Evolutionary conservation across 2,888 invertebrate genomes (phyloP), one percentile per base, ranked within the genome.

Genomic region (Laothoe populi): DNA sequence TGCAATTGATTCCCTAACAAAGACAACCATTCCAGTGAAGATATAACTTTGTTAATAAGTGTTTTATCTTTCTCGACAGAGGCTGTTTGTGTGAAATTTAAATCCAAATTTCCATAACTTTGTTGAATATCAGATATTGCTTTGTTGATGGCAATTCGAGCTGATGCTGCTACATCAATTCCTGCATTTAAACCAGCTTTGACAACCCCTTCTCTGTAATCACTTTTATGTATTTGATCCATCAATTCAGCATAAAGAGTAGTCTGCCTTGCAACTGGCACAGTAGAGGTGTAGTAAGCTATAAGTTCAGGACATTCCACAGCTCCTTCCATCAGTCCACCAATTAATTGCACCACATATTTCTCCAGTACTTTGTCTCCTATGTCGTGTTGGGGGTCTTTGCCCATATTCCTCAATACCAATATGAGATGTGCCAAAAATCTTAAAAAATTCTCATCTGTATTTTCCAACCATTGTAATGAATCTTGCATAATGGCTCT

Each of bases 361-460:
- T 95, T 95, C 74, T 97, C 95, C 40, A 98, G 86, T 61, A 98
- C 94, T 71, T 94, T 94, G 78, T 97, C 96, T 21, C 96, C 96
- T 63, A 95, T 87, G 70, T 96, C 95, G 77, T 96, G 95, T 64
- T 95, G 94, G 19, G 95, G 94, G 62, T 94, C 94, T 73, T 95
- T 95, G 0, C 97, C 97, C 78, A 98, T 95, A 72, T 96, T 95
- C 49, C 97, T 94, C 66, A 98, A 94, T 72, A 98, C 95, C 4
- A 99, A 90, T 13, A 97, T 94, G 59, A 99, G 92, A 86, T 99
- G 98, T 4, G 98, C 96, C 70, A 97, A 92, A 75, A 98, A 98
- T 70, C 99, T 91, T 35, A 97, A 82, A 70, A 97, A 95, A 72
- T 94, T 83, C 49, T 90, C 90, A 46, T 90, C 90, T 24, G 87